These are phyloP conservation scores for Sus scrofa DNA, from an alignment of 2,113 vertebrate species.

Conservation along the genomic window DNA sequence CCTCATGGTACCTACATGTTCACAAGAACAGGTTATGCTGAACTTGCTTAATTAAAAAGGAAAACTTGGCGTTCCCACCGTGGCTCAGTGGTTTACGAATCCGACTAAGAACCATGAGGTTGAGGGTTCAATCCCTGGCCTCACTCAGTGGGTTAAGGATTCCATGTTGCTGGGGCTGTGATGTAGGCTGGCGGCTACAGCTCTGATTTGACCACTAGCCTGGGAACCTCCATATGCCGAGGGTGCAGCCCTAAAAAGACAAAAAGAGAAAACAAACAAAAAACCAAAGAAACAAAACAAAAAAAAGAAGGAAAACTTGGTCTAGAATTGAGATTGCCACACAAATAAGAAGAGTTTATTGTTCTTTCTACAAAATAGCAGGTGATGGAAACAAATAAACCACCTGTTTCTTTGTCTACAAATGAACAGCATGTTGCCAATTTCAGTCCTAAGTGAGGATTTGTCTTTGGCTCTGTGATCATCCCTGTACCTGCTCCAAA, in stretches of 20 bases:
- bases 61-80: no score
- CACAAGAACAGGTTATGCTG: not conserved
- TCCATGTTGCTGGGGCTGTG: no score
- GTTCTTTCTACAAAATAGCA: not conserved
- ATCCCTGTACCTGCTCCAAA: not conserved
- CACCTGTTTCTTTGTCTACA: not conserved
- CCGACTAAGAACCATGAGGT: no score
- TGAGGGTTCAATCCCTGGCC: no score
- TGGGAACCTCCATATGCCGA: no score
- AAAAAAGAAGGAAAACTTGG: not conserved
- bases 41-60: slow-evolving; percentile 29
- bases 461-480: not conserved
- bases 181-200: no score
- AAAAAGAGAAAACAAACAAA: no score
- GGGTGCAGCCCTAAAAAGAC: no score
- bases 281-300: no score
- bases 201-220: no score
- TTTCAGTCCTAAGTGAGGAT: not conserved
- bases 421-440: not conserved
- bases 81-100: no score
- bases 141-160: no score
- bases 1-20: not conserved
- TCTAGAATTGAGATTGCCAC: not conserved
- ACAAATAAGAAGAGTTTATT: slow-evolving; percentile 35
- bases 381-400: slow-evolving; percentile 42